phyloP scores from a whole-genome alignment of 1,140 invertebrate species.

The Pseudobourletiella spinata region DNA sequence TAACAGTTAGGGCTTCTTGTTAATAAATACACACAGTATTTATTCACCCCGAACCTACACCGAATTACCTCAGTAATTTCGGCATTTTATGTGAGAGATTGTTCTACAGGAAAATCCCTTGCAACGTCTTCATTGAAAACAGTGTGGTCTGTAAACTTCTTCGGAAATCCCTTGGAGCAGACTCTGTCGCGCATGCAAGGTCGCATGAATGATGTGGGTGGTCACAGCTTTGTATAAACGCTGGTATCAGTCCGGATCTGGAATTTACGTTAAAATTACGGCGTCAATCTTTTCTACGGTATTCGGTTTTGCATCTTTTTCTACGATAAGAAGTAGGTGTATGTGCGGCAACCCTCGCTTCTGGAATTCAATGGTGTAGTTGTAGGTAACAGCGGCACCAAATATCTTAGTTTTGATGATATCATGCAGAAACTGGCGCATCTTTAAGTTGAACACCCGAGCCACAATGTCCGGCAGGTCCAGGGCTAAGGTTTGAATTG shows the following conservation, averaged over 20 bases:
- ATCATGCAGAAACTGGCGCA: background rate
- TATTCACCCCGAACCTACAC: too few relatives aligned
- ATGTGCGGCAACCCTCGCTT: background rate
- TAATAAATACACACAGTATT: too few relatives aligned
- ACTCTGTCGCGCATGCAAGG: constrained; percentile 38
- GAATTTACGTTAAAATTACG: constrained; percentile 42
- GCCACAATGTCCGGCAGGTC: too few relatives aligned
- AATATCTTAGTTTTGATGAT: background rate
- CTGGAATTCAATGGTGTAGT: background rate
- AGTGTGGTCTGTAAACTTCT: constrained; percentile 36
- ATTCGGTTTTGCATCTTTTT: too few relatives aligned
- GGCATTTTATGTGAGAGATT: too few relatives aligned
- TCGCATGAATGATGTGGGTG: constrained; percentile 42
- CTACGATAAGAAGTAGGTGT: too few relatives aligned
- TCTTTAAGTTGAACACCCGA: too few relatives aligned
- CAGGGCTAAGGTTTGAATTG: too few relatives aligned
- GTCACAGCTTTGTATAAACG: constrained; percentile 40
- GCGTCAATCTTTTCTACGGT: too few relatives aligned
- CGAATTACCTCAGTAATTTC: too few relatives aligned
- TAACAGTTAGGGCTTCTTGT: too few relatives aligned
- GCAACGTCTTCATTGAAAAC: constrained; percentile 38
- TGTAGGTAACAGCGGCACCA: background rate
- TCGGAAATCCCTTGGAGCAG: constrained; percentile 42
- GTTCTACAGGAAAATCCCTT: too few relatives aligned
- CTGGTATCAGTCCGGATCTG: constrained; percentile 38